Evolutionary conservation across 2,888 invertebrate species (phyloP).

Genomic region (Campaea margaritaria): DNA sequence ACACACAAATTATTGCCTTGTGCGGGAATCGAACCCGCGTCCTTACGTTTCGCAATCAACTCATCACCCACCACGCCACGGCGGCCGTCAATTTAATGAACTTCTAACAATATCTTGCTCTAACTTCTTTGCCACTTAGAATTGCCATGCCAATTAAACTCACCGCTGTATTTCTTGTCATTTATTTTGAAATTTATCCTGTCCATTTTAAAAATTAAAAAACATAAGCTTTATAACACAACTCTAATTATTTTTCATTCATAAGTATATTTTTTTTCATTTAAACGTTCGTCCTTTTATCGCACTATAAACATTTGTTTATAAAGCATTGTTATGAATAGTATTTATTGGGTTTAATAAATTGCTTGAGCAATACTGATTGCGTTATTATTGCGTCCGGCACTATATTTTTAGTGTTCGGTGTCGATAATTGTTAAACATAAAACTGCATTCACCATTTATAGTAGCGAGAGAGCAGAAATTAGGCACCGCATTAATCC

Average conservation of each 20-base stretch:
- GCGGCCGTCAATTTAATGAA: too few relatives aligned
- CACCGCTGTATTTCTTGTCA: slow-evolving; percentile 52
- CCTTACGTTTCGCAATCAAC: too few relatives aligned
- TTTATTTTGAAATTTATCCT: slow-evolving; percentile 54
- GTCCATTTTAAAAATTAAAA: slow-evolving; percentile 39
- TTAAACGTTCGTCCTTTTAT: background rate
- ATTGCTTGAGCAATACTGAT: background rate
- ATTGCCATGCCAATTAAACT: slow-evolving; percentile 6
- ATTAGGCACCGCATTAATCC: too few relatives aligned
- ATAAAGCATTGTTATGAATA: background rate
- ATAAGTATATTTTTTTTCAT: background rate
- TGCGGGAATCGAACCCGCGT: too few relatives aligned
- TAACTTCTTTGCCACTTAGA: too few relatives aligned
- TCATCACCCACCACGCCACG: too few relatives aligned
- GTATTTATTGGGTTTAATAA: background rate
- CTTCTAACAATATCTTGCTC: too few relatives aligned
- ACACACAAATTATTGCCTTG: too few relatives aligned
- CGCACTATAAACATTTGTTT: background rate
- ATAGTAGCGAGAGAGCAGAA: too few relatives aligned
- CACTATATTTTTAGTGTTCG: background rate
- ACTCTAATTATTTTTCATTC: background rate
- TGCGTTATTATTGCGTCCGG: background rate
- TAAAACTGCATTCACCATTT: too few relatives aligned
- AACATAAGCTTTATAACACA: background rate
- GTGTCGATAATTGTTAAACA: too few relatives aligned